These are phyloP conservation scores for Coenobita brevimanus DNA, from an alignment of 1,140 invertebrate genomes.

Conservation along the genomic window DNA sequence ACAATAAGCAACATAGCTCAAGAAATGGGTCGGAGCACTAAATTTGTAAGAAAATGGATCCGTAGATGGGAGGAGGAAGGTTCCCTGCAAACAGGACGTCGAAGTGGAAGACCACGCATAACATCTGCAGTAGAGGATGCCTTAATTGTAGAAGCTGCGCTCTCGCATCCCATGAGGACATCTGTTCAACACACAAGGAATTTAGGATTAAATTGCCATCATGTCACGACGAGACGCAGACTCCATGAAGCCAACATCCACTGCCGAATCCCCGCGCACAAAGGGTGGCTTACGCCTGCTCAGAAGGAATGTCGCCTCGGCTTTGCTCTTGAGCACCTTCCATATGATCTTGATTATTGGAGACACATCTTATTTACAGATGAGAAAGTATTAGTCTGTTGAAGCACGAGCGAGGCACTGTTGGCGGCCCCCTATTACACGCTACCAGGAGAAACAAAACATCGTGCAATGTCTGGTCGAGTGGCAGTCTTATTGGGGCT, in stretches of 20 bases:
- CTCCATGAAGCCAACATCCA: conserved; percentile 12
- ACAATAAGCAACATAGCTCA: background rate
- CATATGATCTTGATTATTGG: background rate
- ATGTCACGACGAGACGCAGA: conserved; percentile 12
- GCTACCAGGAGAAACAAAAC: background rate
- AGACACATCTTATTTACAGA: too few species aligned
- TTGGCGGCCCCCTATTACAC: background rate
- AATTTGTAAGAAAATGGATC: background rate
- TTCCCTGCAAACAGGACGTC: background rate
- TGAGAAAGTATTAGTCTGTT: background rate
- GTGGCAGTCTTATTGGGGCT: background rate
- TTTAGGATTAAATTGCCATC: conserved; percentile 13
- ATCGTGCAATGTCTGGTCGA: background rate
- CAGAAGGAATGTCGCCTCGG: background rate
- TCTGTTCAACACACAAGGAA: conserved; percentile 10
- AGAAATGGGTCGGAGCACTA: background rate
- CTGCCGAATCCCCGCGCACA: conserved; percentile 25
- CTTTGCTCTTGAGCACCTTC: conserved; percentile 4
- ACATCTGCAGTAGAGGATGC: background rate
- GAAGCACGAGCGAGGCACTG: background rate
- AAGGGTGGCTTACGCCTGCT: conserved; percentile 1
- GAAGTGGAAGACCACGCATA: background rate
- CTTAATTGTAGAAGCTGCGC: conserved; percentile 2
- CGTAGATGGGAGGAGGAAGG: background rate
- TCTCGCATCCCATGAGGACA: background rate